phyloP scores from a whole-genome alignment of 2,888 invertebrate species.

The Cephonodes hylas region DNA sequence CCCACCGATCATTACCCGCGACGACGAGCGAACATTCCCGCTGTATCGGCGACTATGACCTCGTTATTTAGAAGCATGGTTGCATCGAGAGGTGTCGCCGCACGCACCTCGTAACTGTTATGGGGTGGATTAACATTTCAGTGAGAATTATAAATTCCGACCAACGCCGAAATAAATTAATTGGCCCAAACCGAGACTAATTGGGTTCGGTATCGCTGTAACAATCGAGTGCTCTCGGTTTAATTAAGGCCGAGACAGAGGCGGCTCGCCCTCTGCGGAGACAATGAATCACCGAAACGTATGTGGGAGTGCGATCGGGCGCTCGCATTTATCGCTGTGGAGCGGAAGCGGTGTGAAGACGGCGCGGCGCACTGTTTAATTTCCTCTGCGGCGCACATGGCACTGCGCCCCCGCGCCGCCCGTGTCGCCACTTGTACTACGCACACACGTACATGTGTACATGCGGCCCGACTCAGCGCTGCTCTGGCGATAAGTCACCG shows the following conservation, averaged over 20 bases:
- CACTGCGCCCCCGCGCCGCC: not conserved
- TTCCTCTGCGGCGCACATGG: not conserved
- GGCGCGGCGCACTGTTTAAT: not conserved
- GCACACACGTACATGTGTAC: not conserved
- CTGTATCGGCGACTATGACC: not conserved
- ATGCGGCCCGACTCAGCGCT: too few species aligned
- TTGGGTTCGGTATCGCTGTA: conserved; percentile 3
- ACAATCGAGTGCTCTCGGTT: not conserved
- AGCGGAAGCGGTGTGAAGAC: not conserved
- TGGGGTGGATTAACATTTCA: not conserved
- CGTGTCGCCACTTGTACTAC: not conserved
- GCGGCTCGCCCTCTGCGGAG: not conserved
- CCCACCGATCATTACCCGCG: too few species aligned
- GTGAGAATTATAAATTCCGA: not conserved
- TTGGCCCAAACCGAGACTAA: conserved; percentile 10
- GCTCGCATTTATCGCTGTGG: not conserved
- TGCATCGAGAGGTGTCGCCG: not conserved
- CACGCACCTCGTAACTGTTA: not conserved
- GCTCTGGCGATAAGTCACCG: too few species aligned
- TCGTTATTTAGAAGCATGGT: not conserved
- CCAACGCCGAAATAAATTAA: conserved; percentile 2
- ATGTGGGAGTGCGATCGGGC: not conserved
- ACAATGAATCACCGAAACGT: conserved; percentile 1
- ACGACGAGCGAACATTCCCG: too few species aligned
- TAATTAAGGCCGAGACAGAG: not conserved